Evolutionary conservation across 2,113 vertebrate species (phyloP).

Genomic region (Petroica traversi): DNA sequence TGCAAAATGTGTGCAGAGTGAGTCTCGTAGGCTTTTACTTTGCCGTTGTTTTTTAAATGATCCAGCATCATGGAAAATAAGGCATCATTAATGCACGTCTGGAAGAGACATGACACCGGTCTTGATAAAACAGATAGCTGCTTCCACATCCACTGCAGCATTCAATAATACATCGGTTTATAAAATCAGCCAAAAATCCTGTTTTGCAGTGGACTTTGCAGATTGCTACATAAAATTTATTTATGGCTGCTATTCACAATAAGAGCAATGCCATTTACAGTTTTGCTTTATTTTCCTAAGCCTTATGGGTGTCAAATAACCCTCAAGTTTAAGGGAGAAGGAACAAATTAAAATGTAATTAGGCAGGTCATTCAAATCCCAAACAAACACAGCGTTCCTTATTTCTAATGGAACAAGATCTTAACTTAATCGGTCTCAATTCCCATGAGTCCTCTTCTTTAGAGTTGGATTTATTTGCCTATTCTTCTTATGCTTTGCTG

Average conservation of each 20-base stretch:
- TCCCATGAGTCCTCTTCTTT: slow-evolving; percentile 37
- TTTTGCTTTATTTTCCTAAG: neutral
- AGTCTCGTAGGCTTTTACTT: neutral
- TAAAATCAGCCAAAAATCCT: slow-evolving; percentile 24
- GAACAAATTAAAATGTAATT: slow-evolving; percentile 66
- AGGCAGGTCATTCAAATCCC: slow-evolving; percentile 65
- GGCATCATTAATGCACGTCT: slow-evolving; percentile 40
- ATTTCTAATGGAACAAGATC: slow-evolving; percentile 59
- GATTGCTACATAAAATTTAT: neutral
- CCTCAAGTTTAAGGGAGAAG: slow-evolving; percentile 3
- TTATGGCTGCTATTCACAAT: neutral
- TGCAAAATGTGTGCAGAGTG: neutral
- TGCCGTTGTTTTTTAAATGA: neutral
- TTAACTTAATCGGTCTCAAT: slow-evolving; percentile 24
- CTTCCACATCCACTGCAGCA: neutral
- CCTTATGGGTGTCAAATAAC: slow-evolving; percentile 28
- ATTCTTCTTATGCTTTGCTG: slow-evolving; percentile 23
- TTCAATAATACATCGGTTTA: slow-evolving; percentile 41
- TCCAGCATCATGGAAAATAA: slow-evolving; percentile 63
- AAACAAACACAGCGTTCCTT: slow-evolving; percentile 31
- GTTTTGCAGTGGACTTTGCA: neutral
- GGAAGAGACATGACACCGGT: slow-evolving; percentile 51
- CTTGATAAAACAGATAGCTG: slow-evolving; percentile 59
- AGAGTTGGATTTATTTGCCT: slow-evolving; percentile 52
- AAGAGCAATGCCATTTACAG: neutral